These are phyloP conservation scores for Ligdia adustata DNA, from an alignment of 2,888 invertebrate genomes.

Conservation along the genomic window DNA sequence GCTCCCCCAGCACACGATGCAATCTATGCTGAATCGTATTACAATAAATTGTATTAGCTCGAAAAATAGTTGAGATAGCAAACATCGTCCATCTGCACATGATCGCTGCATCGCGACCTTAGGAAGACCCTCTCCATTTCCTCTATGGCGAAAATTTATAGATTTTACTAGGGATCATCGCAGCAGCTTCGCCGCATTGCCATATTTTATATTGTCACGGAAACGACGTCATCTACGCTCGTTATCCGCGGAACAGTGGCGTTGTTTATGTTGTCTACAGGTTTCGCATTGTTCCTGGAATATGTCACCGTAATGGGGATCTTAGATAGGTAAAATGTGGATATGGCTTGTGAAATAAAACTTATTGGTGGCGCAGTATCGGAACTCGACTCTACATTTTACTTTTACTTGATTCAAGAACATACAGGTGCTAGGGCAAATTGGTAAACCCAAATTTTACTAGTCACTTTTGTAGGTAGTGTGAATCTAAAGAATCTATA, in stretches of 20 bases:
- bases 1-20: slow-evolving; percentile 78
- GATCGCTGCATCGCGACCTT: slow-evolving; percentile 63
- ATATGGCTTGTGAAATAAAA: slow-evolving; percentile 11
- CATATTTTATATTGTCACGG: slow-evolving; percentile 77
- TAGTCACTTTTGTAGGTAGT: too few relatives aligned
- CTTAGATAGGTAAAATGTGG: slow-evolving; percentile 23
- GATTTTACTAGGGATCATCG: slow-evolving; percentile 81
- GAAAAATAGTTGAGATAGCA: slow-evolving; percentile 83
- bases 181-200: slow-evolving; percentile 72
- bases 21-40: slow-evolving; percentile 84
- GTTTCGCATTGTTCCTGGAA: slow-evolving; percentile 24
- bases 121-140: slow-evolving; percentile 67
- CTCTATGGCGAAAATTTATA: slow-evolving; percentile 74
- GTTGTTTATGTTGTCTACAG: slow-evolving; percentile 36
- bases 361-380: slow-evolving; percentile 2
- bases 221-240: slow-evolving; percentile 71
- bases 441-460: too few relatives aligned
- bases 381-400: slow-evolving; percentile 5
- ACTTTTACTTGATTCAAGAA: too few relatives aligned
- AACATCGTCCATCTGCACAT: slow-evolving; percentile 83
- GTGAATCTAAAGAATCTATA: too few relatives aligned
- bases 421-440: too few relatives aligned
- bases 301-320: slow-evolving; percentile 24
- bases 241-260: slow-evolving; percentile 52
- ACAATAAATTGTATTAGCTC: slow-evolving; percentile 84